Conservation (phyloP, 2,113 vertebrate genomes). For the Grallaria varia region DNA sequence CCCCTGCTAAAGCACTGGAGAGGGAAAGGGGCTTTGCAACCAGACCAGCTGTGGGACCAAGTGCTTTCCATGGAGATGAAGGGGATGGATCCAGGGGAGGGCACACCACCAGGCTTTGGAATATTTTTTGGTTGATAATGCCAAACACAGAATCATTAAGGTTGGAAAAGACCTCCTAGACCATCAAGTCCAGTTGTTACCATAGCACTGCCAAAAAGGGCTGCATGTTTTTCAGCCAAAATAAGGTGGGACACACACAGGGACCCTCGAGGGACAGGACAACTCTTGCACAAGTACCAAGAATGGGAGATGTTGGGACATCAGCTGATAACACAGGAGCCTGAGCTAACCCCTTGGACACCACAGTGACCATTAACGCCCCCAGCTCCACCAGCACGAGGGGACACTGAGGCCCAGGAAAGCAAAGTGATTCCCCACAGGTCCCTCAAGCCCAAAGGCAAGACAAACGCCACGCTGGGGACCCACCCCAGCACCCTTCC, state of each 20-base stretch:
- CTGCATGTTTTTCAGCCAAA: background rate
- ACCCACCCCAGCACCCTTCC: background rate
- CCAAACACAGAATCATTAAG: background rate
- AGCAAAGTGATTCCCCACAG: background rate
- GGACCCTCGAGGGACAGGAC: background rate
- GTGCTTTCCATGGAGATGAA: background rate
- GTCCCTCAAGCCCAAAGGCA: background rate
- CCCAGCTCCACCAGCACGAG: background rate
- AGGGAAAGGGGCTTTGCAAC: background rate
- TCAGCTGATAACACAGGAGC: background rate
- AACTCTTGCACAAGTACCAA: background rate
- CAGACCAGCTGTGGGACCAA: background rate
- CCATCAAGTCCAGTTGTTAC: fast-evolving
- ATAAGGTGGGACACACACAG: background rate
- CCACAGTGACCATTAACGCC: background rate
- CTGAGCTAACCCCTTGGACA: background rate
- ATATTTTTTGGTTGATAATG: background rate
- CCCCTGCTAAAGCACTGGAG: background rate
- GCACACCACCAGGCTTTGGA: background rate
- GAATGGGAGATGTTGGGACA: background rate
- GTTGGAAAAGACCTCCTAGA: background rate
- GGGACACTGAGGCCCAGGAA: background rate
- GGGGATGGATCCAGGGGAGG: background rate
- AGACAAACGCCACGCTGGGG: background rate
- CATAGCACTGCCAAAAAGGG: background rate